phyloP scores from a whole-genome alignment of 2,113 vertebrate genomes.

The Megaceryle torquata region DNA sequence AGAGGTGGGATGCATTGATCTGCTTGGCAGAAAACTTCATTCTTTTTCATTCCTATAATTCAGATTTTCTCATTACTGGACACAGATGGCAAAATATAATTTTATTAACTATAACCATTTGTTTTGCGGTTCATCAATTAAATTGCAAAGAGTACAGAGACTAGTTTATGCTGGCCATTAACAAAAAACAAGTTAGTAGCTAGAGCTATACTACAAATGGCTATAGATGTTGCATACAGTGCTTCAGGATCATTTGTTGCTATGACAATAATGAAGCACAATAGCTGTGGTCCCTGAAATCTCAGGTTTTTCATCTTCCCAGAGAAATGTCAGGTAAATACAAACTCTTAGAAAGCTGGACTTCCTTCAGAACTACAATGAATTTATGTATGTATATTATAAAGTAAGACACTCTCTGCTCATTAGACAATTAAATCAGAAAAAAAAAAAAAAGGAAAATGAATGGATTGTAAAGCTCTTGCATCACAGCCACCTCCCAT shows the following conservation, averaged over 20 bases:
- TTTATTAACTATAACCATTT: conserved; percentile 61
- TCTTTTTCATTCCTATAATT: conserved; percentile 55
- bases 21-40: conserved; percentile 36
- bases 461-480: not conserved
- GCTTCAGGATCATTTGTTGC: conserved; percentile 55
- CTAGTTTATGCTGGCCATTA: conserved; percentile 36
- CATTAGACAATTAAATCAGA: not conserved
- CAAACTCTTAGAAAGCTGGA: not conserved
- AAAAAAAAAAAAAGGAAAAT: not conserved
- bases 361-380: not conserved
- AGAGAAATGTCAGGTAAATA: not conserved
- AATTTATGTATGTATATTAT: not conserved
- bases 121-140: conserved; percentile 49
- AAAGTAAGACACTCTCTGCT: not conserved
- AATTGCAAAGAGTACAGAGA: conserved; percentile 26
- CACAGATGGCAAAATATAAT: conserved; percentile 61
- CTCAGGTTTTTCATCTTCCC: not conserved
- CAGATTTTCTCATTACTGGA: conserved; percentile 59
- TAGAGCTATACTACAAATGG: conserved; percentile 24
- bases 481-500: not conserved
- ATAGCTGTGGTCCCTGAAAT: not conserved
- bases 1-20: conserved; percentile 41
- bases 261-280: conserved; percentile 56
- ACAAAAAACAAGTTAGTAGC: conserved; percentile 24
- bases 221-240: conserved; percentile 28